A percentile compares a stretch with the other conserved stretches of the same genome.
Evolutionary conservation across 2,797 vertebrate genomes (phyloP).

Genomic region (Oryzias dopingdopingensis): DNA sequence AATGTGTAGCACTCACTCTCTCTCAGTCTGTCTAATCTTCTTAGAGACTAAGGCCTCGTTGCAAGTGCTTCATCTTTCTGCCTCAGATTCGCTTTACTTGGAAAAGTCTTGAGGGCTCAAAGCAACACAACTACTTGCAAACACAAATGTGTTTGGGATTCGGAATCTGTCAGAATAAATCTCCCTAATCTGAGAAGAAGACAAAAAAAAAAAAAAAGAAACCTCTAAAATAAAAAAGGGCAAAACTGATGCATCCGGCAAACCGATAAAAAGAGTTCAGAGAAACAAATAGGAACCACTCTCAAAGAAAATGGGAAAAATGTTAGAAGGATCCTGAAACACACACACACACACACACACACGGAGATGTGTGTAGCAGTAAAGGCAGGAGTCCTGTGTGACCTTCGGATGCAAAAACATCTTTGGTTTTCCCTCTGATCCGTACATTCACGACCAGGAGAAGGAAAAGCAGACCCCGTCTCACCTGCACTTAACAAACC

Average conservation of each 20-base stretch:
- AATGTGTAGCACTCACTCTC: conserved; percentile 71
- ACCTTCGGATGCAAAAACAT: conserved; percentile 21
- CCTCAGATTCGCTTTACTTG: conserved; percentile 74
- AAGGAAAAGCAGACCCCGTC: conserved; percentile 31
- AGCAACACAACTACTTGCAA: conserved; percentile 30
- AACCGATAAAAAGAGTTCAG: no score
- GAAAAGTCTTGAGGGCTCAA: conserved; percentile 74
- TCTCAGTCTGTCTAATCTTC: conserved; percentile 83
- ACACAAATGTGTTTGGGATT: conserved; percentile 72
- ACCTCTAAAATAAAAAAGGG: conserved; percentile 17
- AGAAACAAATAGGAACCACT: no score
- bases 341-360: conserved; percentile 13
- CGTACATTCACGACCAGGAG: conserved; percentile 12
- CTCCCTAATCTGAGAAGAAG: conserved; percentile 73
- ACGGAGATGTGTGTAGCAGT: not conserved
- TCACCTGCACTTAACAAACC: conserved; percentile 62
- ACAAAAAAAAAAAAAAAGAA: conserved; percentile 2
- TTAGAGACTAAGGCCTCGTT: conserved; percentile 81
- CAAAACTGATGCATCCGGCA: no score
- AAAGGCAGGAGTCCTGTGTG: conserved; percentile 8
- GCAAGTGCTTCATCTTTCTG: conserved; percentile 73
- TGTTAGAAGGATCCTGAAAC: conserved; percentile 75
- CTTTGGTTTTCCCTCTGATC: conserved; percentile 26
- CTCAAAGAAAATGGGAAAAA: conserved; percentile 55
- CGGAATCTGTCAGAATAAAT: conserved; percentile 74